Base-by-base conservation (phyloP, 2,113 vertebrate genomes). In the Malurus elegans region DNA sequence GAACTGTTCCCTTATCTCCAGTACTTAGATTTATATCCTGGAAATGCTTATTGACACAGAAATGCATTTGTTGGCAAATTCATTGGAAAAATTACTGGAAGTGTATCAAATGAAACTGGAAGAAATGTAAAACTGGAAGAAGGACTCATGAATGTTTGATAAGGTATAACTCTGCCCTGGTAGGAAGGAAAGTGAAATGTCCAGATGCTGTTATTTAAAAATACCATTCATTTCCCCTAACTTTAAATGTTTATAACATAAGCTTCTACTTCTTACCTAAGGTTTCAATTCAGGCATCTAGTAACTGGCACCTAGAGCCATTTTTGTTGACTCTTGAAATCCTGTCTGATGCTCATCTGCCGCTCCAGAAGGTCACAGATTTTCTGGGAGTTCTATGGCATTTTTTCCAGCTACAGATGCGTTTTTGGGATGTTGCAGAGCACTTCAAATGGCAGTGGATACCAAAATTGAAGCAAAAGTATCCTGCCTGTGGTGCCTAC, bases 21-120 rank as follows among this genome's bases (percentile, higher is more conserved):
- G 29, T 62, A 70, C 81, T 86, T 88, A 66, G 65, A 93, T 93
- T 83, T 94, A 84, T 90, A 60, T 67, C 75, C 74, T 87, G 66
- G 71, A 97, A 94, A 88, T 79, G 54, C 24, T 73, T 88, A 66
- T 91, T 95, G 94, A 96, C 79, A 78, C 38, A 93, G 79, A 93
- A 82, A 92, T 66, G 53, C 56, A 74, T 92, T 95, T 83, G 18
- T 66, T 94, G 90, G 87, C 79, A 82, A 58, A 28, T 70, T 76
- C 18, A 17, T 23, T 69, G 84, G 60, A 73, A 91, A 94, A 93
- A 91, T n/a, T 85, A 47, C 42, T 94, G 69, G 88, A 90, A 88
- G 7, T 14, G 18, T 72, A 75, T 76, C n/a, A 91, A 82, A 48
- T 65, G 76, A 76, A 81, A 66, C 44, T 89, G 31, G 42, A 83